phyloP scores from a whole-genome alignment of 2,113 vertebrate genomes.

The Indicator indicator region DNA sequence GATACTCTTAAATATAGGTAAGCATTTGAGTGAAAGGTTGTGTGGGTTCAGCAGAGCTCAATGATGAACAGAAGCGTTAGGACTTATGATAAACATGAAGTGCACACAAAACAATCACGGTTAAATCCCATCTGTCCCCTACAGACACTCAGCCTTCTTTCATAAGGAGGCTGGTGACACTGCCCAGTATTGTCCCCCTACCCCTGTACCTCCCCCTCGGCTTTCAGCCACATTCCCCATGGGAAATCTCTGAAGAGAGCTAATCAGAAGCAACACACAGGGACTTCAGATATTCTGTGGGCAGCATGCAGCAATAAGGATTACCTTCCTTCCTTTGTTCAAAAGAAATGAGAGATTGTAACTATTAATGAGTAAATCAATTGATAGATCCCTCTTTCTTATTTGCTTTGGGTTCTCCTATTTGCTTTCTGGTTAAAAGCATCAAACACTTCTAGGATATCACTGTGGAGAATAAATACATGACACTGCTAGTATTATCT shows the following conservation, averaged over 20 bases:
- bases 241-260: constrained; percentile 45
- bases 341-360: constrained; percentile 19
- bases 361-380: constrained; percentile 52
- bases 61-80: neutral
- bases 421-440: neutral
- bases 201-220: neutral
- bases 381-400: neutral
- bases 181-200: neutral
- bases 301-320: neutral
- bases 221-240: neutral
- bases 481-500: neutral
- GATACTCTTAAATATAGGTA: neutral
- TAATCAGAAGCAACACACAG: neutral
- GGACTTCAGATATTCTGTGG: constrained; percentile 38
- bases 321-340: constrained; percentile 46
- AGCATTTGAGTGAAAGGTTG: neutral
- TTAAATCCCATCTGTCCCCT: constrained; percentile 9
- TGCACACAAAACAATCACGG: neutral
- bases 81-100: neutral
- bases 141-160: constrained; percentile 7
- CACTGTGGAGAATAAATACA: neutral
- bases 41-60: neutral
- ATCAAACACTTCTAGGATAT: neutral
- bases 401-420: neutral
- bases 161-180: neutral